Conservation (phyloP, 1,140 invertebrate species). For the Radopholus similis region DNA sequence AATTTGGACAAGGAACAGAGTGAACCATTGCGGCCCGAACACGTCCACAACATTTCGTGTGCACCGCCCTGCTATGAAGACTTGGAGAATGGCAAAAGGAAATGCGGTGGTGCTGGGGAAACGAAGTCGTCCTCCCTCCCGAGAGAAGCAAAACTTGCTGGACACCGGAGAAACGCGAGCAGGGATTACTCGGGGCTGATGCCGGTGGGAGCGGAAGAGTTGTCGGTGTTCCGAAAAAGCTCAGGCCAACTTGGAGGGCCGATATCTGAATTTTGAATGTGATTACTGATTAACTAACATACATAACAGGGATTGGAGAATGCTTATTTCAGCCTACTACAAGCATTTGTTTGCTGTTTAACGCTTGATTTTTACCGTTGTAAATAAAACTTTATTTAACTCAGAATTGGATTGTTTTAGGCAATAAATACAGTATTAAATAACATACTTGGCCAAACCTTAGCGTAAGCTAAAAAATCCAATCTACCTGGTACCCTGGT, state of each 20-base stretch:
- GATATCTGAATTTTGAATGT: conserved; percentile 15
- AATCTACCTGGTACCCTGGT: too few relatives aligned
- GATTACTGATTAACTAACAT: neutral
- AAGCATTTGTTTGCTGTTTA: too few relatives aligned
- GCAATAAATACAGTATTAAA: too few relatives aligned
- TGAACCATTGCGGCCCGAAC: neutral
- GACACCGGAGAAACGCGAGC: neutral
- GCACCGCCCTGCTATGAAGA: neutral
- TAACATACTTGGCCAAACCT: too few relatives aligned
- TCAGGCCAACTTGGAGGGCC: conserved; percentile 18
- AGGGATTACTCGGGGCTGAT: neutral
- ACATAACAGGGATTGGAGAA: neutral
- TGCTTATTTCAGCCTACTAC: too few relatives aligned
- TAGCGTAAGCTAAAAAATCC: too few relatives aligned
- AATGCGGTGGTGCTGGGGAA: neutral
- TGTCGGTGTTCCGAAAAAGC: conserved; percentile 12
- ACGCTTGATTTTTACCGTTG: too few relatives aligned
- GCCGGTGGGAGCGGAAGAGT: neutral
- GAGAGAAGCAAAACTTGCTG: neutral
- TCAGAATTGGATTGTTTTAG: too few relatives aligned
- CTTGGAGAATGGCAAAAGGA: neutral
- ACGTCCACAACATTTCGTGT: conserved; percentile 1
- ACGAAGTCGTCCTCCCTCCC: neutral
- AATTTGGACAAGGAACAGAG: neutral
- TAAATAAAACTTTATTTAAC: too few relatives aligned